phyloP scores from a whole-genome alignment of 2,113 vertebrate genomes.

The Rhea pennata region DNA sequence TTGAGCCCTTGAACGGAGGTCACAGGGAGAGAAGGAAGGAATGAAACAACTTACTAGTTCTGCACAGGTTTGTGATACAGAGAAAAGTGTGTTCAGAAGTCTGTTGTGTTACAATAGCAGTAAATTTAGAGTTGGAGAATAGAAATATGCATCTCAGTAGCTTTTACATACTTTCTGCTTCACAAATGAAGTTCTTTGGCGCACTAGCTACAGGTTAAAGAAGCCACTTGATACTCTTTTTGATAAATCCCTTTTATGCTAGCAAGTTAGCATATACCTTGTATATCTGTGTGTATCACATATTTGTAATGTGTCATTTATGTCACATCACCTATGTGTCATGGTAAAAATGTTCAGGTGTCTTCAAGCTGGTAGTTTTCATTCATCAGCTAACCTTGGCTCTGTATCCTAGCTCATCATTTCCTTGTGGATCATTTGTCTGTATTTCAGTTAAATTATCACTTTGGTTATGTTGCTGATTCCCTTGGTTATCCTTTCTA shows the following conservation, averaged over 20 bases:
- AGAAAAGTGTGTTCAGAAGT: neutral
- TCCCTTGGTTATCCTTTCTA: neutral
- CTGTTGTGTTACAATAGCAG: neutral
- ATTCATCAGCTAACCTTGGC: neutral
- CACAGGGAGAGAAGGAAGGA: neutral
- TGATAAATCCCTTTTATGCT: neutral
- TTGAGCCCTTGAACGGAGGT: neutral
- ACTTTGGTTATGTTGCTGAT: neutral
- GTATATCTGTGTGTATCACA: neutral
- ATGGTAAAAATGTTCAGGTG: neutral
- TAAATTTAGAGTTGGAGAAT: neutral
- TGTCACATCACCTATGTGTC: neutral
- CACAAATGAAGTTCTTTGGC: neutral
- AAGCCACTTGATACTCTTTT: neutral
- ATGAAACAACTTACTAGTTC: neutral
- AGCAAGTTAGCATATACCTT: neutral
- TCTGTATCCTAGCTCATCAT: neutral
- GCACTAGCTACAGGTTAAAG: neutral
- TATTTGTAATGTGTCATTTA: neutral
- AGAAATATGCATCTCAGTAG: neutral
- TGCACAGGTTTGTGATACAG: neutral
- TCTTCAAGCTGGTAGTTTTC: neutral
- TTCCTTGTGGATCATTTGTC: neutral
- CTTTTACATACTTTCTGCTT: neutral
- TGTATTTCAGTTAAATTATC: neutral